phyloP scores from a whole-genome alignment of 1,140 invertebrate genomes.

The Notospermus geniculatus region DNA sequence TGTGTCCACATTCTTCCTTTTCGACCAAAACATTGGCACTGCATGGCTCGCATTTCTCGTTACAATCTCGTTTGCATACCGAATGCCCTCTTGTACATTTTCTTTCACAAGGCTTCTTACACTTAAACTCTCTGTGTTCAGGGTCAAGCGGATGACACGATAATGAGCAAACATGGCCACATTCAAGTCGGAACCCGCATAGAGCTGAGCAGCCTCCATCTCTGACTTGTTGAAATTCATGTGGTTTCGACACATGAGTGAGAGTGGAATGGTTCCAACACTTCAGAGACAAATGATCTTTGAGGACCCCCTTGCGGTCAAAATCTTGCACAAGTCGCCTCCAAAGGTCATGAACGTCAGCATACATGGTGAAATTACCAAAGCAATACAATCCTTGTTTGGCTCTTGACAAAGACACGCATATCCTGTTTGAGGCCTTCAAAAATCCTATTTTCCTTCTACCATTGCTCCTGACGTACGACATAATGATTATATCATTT shows the following conservation, averaged over 20 bases:
- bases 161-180: slow-evolving; percentile 26
- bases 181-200: slow-evolving; percentile 29
- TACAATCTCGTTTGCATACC: slow-evolving; percentile 1
- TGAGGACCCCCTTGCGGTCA: slow-evolving; percentile 26
- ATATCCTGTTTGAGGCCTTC: slow-evolving; percentile 27
- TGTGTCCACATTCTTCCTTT: slow-evolving; percentile 22
- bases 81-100: slow-evolving; percentile 7
- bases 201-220: slow-evolving; percentile 28
- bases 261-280: slow-evolving; percentile 18
- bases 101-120: slow-evolving; percentile 20
- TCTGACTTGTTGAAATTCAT: slow-evolving; percentile 32
- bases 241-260: slow-evolving; percentile 18
- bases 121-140: slow-evolving; percentile 4
- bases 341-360: slow-evolving; percentile 30
- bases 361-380: slow-evolving; percentile 26
- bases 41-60: slow-evolving; percentile 6
- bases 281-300: slow-evolving; percentile 19
- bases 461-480: slow-evolving; percentile 32
- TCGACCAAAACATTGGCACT: slow-evolving; percentile 4
- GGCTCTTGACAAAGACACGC: slow-evolving; percentile 31
- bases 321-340: slow-evolving; percentile 35
- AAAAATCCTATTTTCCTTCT: slow-evolving; percentile 28
- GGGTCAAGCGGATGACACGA: slow-evolving; percentile 17
- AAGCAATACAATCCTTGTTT: slow-evolving; percentile 22
- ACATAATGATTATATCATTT: slow-evolving; percentile 37